phyloP scores from a whole-genome alignment of 1,140 invertebrate species.

The Manduca sexta region DNA sequence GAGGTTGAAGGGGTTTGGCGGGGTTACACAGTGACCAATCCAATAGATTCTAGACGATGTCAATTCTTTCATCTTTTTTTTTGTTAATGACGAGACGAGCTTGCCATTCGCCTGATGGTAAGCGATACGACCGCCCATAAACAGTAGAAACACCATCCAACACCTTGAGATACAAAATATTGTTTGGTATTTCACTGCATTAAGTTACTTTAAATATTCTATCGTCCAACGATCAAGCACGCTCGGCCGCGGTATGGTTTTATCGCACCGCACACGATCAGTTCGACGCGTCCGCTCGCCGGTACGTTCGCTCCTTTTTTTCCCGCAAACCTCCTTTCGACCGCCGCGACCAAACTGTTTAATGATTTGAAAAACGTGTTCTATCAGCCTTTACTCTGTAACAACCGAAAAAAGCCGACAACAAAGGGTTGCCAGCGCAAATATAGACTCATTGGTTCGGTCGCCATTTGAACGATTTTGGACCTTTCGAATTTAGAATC shows the following conservation, averaged over 20 bases:
- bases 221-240: constrained; percentile 10
- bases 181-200: too few species aligned
- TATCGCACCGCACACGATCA: constrained; percentile 50
- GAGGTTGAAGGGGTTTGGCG: too few species aligned
- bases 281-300: constrained; percentile 31
- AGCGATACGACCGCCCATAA: too few species aligned
- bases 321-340: constrained; percentile 42
- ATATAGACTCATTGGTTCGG: constrained; percentile 54
- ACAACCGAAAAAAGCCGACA: constrained; percentile 70
- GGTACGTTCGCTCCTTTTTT: constrained; percentile 41
- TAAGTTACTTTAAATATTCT: too few species aligned
- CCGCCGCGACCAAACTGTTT: constrained; percentile 68
- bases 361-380: constrained; percentile 74
- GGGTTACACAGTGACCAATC: too few species aligned
- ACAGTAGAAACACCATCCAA: too few species aligned
- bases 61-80: too few species aligned
- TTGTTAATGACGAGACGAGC: too few species aligned
- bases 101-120: too few species aligned
- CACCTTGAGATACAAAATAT: too few species aligned
- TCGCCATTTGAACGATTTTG: constrained; percentile 4
- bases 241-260: constrained; percentile 19
- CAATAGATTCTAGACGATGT: too few species aligned
- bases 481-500: not conserved
- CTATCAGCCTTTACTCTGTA: constrained; percentile 69
- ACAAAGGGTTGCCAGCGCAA: constrained; percentile 66